Evolutionary conservation across 2,797 vertebrate genomes (phyloP).

Genomic region (Meriones psammophilus): DNA sequence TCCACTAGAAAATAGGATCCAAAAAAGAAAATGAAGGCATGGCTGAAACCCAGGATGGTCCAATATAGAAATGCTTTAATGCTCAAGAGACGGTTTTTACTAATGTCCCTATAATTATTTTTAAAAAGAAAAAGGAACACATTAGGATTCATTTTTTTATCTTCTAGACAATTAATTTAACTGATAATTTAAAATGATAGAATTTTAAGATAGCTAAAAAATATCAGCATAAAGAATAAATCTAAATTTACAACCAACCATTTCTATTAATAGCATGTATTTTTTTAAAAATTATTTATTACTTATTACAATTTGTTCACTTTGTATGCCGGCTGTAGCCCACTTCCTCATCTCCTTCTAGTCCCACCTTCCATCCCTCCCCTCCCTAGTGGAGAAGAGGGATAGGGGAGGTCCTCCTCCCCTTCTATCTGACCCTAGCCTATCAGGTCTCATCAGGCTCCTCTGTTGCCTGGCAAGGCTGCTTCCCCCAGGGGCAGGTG

Average conservation of each 20-base stretch:
- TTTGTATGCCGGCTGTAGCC: no score
- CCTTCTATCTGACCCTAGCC: no score
- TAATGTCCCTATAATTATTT: slow-evolving; percentile 95
- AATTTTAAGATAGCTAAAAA: slow-evolving; percentile 55
- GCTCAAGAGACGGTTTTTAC: slow-evolving; percentile 95
- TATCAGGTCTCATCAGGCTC: no score
- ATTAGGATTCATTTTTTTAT: slow-evolving; percentile 69
- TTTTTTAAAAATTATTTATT: neutral
- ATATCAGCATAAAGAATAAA: slow-evolving; percentile 60
- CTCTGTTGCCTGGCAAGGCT: no score
- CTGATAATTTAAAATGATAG: slow-evolving; percentile 36
- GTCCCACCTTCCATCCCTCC: no score
- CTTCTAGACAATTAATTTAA: slow-evolving; percentile 33
- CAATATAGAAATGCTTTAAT: slow-evolving; percentile 98
- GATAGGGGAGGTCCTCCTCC: no score
- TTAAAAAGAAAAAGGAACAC: slow-evolving; percentile 51
- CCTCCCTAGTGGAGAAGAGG: no score
- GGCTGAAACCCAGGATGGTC: slow-evolving; percentile 97
- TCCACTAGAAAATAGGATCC: slow-evolving; percentile 97
- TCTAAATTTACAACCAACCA: slow-evolving; percentile 28
- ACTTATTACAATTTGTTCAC: no score
- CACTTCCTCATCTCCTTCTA: no score
- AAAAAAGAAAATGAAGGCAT: slow-evolving; percentile 98
- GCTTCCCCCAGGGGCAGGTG: no score
- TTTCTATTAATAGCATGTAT: neutral